Conservation (phyloP, 2,888 invertebrate genomes). For the Orthonevra nobilis region DNA sequence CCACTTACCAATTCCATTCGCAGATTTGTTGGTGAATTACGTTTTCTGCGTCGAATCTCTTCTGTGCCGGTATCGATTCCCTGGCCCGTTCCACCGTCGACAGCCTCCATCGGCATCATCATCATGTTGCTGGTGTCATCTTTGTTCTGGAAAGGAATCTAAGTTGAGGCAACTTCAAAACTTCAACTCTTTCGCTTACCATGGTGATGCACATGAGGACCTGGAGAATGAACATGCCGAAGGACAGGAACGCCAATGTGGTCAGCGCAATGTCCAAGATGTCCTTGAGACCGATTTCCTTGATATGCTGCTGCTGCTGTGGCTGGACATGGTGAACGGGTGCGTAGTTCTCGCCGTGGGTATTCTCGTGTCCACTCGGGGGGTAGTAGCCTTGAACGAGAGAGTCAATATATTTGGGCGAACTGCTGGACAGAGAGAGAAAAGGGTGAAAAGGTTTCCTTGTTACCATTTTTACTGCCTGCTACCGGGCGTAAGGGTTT, state of each 20-base stretch:
- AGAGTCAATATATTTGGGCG: not conserved
- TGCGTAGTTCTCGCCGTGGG: conserved; percentile 64
- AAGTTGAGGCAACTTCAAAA: too few relatives aligned
- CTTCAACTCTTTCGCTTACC: conserved; percentile 72
- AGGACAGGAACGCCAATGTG: conserved; percentile 89
- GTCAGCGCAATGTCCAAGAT: conserved; percentile 90
- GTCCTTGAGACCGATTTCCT: conserved; percentile 85
- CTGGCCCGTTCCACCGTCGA: conserved; percentile 60
- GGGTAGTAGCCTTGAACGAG: conserved; percentile 46
- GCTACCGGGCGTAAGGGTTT: conserved; percentile 44
- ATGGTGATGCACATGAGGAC: conserved; percentile 87
- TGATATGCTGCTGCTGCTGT: conserved; percentile 66
- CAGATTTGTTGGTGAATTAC: conserved; percentile 53
- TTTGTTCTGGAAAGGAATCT: conserved; percentile 71
- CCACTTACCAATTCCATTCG: conserved; percentile 43
- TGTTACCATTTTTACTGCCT: conserved; percentile 62
- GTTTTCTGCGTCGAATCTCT: conserved; percentile 74
- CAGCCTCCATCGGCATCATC: conserved; percentile 80
- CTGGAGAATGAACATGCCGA: conserved; percentile 90
- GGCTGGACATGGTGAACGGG: conserved; percentile 49
- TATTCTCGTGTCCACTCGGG: conserved; percentile 72
- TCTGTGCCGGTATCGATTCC: conserved; percentile 72
- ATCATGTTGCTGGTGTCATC: conserved; percentile 75
- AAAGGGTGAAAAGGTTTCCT: too few relatives aligned
- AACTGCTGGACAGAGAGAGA: too few relatives aligned